Evolutionary conservation across 2,113 vertebrate genomes (phyloP).

Genomic region (Gasterosteus nipponicus): DNA sequence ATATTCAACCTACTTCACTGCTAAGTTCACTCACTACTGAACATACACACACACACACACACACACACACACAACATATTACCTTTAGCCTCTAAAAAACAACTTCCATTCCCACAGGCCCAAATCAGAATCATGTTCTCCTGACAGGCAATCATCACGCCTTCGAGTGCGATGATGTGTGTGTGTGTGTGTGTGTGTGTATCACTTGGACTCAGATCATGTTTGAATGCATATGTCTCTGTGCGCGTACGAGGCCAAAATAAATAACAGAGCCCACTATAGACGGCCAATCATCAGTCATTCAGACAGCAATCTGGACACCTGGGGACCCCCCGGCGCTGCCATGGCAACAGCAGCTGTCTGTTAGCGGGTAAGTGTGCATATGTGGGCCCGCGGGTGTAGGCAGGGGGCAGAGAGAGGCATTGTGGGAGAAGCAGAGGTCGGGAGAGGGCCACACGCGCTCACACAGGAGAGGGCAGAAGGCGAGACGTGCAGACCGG

Average conservation of each 20-base stretch:
- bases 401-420: constrained; percentile 10
- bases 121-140: constrained; percentile 66
- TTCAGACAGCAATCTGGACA: constrained; percentile 53
- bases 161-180: constrained; percentile 19
- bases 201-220: neutral
- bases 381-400: constrained; percentile 51
- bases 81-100: constrained; percentile 65
- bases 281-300: constrained; percentile 50
- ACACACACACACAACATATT: constrained; percentile 39
- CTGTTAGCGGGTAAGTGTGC: constrained; percentile 64
- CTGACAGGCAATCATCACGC: constrained; percentile 59
- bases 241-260: neutral
- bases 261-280: constrained; percentile 19
- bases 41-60: constrained; percentile 4
- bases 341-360: constrained; percentile 64
- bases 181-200: constrained; percentile 6
- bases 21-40: constrained; percentile 35
- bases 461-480: constrained; percentile 20
- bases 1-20: constrained; percentile 70
- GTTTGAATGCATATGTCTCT: neutral
- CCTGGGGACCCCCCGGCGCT: constrained; percentile 36
- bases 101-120: constrained; percentile 57
- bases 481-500: constrained; percentile 42
- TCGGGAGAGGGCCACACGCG: constrained; percentile 13
- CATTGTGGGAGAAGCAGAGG: constrained; percentile 40